Conservation (phyloP, 2,888 invertebrate genomes). For the Epicampocera succincta region DNA sequence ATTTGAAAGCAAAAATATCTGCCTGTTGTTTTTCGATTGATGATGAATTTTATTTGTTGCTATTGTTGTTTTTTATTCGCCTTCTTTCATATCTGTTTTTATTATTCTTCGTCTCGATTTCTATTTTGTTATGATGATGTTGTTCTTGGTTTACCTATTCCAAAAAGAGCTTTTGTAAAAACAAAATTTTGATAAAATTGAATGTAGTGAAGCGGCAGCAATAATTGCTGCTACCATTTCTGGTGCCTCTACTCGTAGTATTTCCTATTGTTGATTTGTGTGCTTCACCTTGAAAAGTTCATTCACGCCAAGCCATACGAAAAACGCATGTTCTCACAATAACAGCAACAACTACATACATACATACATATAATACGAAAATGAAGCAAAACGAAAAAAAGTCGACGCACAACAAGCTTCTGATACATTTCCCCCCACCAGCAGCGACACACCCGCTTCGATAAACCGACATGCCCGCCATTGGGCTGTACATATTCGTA, state of each 20-base stretch:
- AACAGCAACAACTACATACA: conserved; percentile 67
- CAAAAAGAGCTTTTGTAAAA: background rate
- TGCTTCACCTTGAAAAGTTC: conserved; percentile 80
- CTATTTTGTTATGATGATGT: conserved; percentile 63
- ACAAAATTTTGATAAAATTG: too few relatives aligned
- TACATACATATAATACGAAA: background rate
- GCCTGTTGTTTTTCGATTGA: conserved; percentile 41
- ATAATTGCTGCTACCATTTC: conserved; percentile 21
- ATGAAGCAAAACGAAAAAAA: conserved; percentile 15
- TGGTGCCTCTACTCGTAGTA: conserved; percentile 26
- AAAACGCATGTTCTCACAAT: conserved; percentile 75
- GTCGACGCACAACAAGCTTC: conserved; percentile 44
- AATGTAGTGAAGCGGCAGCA: conserved; percentile 20
- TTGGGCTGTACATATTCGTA: too few relatives aligned
- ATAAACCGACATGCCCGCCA: conserved; percentile 37
- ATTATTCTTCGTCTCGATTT: conserved; percentile 20
- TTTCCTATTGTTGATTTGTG: conserved; percentile 63
- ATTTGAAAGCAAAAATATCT: conserved; percentile 5
- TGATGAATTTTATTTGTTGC: conserved; percentile 22
- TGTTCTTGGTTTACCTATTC: conserved; percentile 58
- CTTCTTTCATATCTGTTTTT: conserved; percentile 7
- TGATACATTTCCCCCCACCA: conserved; percentile 25
- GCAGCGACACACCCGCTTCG: conserved; percentile 21
- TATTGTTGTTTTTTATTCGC: background rate
- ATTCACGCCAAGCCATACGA: conserved; percentile 77